Evolutionary conservation across 2,113 vertebrate genomes (phyloP).

Genomic region (Tichodroma muraria): DNA sequence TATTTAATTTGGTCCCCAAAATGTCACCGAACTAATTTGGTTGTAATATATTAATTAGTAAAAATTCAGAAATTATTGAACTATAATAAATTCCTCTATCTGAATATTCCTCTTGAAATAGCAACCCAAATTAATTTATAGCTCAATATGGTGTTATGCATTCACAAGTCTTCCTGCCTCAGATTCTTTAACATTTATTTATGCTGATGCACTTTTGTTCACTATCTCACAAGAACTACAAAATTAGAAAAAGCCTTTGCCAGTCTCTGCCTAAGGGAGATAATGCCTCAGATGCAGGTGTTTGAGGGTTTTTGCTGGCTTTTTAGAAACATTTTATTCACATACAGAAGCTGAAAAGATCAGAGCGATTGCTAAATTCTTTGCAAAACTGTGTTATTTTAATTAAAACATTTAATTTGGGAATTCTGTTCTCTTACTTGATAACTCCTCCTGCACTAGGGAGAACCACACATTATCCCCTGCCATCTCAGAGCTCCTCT

Average conservation of each 20-base stretch:
- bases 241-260: background rate
- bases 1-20: constrained; percentile 61
- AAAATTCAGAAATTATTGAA: constrained; percentile 53
- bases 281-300: background rate
- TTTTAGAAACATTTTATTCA: background rate
- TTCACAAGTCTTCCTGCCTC: background rate
- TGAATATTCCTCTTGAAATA: background rate
- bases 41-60: constrained; percentile 66
- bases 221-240: background rate
- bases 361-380: background rate
- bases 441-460: background rate
- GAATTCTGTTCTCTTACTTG: background rate
- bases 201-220: background rate
- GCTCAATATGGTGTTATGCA: background rate
- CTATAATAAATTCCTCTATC: constrained; percentile 33
- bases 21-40: constrained; percentile 58
- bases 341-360: background rate
- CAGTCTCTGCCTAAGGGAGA: background rate
- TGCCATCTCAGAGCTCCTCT: background rate
- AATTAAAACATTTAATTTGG: background rate
- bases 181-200: background rate
- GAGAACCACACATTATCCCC: background rate
- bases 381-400: background rate
- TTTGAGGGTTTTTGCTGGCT: background rate
- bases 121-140: background rate